phyloP scores from a whole-genome alignment of 2,113 vertebrate species.

The Gadus macrocephalus region DNA sequence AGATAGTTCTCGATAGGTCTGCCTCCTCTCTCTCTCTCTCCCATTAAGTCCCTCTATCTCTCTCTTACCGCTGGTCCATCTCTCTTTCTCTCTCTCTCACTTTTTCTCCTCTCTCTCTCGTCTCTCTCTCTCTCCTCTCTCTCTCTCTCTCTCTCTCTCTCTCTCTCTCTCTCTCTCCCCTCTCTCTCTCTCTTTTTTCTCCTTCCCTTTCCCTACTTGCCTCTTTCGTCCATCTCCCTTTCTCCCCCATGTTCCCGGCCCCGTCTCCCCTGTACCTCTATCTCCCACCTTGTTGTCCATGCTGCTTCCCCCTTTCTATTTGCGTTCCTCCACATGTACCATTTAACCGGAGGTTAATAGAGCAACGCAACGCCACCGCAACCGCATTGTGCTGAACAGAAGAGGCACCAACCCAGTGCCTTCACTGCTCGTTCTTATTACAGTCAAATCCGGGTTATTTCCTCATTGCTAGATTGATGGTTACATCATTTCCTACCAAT shows the following conservation, averaged over 20 bases:
- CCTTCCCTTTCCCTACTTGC: background rate
- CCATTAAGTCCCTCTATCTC: no score
- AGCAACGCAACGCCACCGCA: slow-evolving; percentile 16
- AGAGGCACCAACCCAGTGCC: background rate
- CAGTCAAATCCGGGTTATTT: background rate
- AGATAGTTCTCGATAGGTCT: no score
- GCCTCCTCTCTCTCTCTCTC: no score
- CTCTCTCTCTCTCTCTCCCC: slow-evolving; percentile 4
- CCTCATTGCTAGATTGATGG: slow-evolving; percentile 32
- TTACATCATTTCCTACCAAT: slow-evolving; percentile 33
- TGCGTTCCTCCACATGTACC: background rate
- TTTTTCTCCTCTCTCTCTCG: slow-evolving; percentile 2
- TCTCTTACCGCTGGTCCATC: slow-evolving; percentile 42
- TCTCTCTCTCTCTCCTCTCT: no score
- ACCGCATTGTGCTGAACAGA: slow-evolving; percentile 11
- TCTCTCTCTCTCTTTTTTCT: slow-evolving; percentile 13
- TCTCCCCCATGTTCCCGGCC: no score
- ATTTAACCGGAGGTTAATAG: slow-evolving; percentile 12
- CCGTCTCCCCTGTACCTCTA: no score
- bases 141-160: slow-evolving; percentile 26
- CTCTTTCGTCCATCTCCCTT: background rate
- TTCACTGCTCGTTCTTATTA: slow-evolving; percentile 7
- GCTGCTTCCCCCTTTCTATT: no score
- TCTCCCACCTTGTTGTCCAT: no score
- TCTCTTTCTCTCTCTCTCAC: slow-evolving; percentile 20